Conservation (phyloP, 2,113 vertebrate genomes). For the Chionomys nivalis region DNA sequence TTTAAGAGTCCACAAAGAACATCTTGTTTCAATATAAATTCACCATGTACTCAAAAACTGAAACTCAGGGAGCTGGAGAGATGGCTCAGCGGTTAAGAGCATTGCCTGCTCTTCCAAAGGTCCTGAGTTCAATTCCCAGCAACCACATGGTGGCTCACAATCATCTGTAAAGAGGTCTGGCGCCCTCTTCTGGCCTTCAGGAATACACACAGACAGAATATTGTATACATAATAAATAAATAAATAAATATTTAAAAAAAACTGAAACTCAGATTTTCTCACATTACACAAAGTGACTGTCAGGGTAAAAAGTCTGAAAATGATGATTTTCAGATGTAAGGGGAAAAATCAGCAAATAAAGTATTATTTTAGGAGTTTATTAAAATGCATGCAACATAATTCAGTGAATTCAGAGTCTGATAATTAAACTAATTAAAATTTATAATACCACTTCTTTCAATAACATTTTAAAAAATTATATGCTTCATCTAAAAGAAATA, state of each 20-base stretch:
- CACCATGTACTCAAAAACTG: neutral
- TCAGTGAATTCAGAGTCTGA: constrained; percentile 12
- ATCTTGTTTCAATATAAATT: constrained; percentile 35
- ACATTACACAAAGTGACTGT: neutral
- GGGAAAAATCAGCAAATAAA: constrained; percentile 3
- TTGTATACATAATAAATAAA: too few relatives aligned
- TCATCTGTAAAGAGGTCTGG: too few relatives aligned
- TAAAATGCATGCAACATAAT: neutral
- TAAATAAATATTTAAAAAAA: too few relatives aligned
- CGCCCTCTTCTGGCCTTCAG: too few relatives aligned
- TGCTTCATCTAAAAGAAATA: neutral
- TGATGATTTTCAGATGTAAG: neutral
- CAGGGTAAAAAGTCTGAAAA: constrained; percentile 1
- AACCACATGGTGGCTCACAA: too few relatives aligned
- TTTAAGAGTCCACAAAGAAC: neutral
- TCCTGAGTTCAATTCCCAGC: too few relatives aligned
- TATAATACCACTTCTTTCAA: neutral
- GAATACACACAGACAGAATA: too few relatives aligned
- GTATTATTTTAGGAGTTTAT: constrained; percentile 12
- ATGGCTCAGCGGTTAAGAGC: too few relatives aligned
- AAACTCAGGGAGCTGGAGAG: too few relatives aligned
- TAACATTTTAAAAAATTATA: neutral
- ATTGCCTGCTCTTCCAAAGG: too few relatives aligned
- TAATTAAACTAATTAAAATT: constrained; percentile 2
- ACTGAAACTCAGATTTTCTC: neutral